phyloP scores from a whole-genome alignment of 2,113 vertebrate genomes.

The Panurus biarmicus region DNA sequence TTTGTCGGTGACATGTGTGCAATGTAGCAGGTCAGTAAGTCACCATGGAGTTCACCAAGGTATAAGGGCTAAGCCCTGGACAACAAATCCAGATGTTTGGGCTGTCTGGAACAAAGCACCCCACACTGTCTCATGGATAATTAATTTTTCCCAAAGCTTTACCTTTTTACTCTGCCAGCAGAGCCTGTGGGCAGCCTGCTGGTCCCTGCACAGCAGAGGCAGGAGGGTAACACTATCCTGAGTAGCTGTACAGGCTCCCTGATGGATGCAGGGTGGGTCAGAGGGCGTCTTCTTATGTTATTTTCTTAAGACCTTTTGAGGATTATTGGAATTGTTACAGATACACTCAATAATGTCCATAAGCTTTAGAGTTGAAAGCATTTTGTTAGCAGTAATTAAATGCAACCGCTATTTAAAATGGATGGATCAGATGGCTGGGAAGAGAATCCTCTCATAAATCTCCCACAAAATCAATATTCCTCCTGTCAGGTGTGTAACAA shows the following conservation, averaged over 20 bases:
- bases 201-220: not conserved
- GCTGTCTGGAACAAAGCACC: not conserved
- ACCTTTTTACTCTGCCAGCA: not conserved
- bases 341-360: not conserved
- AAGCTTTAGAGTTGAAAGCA: not conserved
- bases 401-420: not conserved
- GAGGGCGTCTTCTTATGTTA: not conserved
- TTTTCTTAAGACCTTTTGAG: not conserved
- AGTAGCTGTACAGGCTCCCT: accelerated
- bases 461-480: not conserved
- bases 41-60: not conserved
- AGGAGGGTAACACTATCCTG: not conserved
- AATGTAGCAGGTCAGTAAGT: not conserved
- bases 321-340: not conserved
- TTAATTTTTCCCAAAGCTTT: not conserved
- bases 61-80: not conserved
- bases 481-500: not conserved
- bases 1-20: accelerated
- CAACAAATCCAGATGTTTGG: not conserved
- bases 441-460: not conserved
- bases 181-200: accelerated
- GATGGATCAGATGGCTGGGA: not conserved
- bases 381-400: conserved; percentile 30
- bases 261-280: not conserved
- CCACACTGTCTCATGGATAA: accelerated